These are phyloP conservation scores for Ascidia mentula DNA, from an alignment of 23 tunicate species.

Conservation along the genomic window DNA sequence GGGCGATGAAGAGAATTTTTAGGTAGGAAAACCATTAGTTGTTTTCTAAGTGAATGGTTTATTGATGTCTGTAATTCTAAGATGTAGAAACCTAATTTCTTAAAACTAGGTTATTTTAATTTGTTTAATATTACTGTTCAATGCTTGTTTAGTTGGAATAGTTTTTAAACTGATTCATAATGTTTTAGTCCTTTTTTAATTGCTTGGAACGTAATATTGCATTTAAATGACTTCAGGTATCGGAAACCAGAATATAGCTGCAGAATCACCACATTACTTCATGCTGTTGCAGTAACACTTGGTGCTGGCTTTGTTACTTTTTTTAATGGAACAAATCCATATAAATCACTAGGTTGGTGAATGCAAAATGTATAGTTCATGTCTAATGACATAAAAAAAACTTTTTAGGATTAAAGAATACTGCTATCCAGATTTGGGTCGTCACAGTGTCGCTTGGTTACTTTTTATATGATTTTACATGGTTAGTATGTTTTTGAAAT, in stretches of 20 bases:
- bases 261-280: constrained; percentile 50
- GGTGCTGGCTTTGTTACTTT: constrained; percentile 36
- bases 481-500: constrained; percentile 51
- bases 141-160: too few relatives aligned
- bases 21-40: constrained; percentile 27
- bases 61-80: too few relatives aligned
- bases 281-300: constrained; percentile 56
- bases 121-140: too few relatives aligned
- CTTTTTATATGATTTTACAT: constrained; percentile 65
- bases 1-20: constrained; percentile 28
- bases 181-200: background rate
- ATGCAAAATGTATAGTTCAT: background rate
- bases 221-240: constrained; percentile 1
- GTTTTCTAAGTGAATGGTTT: too few relatives aligned
- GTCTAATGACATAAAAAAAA: background rate
- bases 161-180: too few relatives aligned
- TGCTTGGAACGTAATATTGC: background rate
- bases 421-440: constrained; percentile 18
- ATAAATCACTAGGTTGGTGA: constrained; percentile 30
- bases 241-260: constrained; percentile 59
- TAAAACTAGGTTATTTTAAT: too few relatives aligned
- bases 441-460: constrained; percentile 63
- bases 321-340: constrained; percentile 69
- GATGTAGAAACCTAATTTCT: too few relatives aligned
- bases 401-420: constrained; percentile 52